phyloP scores from a whole-genome alignment of 2,113 vertebrate genomes.

The Sorex fumeus region DNA sequence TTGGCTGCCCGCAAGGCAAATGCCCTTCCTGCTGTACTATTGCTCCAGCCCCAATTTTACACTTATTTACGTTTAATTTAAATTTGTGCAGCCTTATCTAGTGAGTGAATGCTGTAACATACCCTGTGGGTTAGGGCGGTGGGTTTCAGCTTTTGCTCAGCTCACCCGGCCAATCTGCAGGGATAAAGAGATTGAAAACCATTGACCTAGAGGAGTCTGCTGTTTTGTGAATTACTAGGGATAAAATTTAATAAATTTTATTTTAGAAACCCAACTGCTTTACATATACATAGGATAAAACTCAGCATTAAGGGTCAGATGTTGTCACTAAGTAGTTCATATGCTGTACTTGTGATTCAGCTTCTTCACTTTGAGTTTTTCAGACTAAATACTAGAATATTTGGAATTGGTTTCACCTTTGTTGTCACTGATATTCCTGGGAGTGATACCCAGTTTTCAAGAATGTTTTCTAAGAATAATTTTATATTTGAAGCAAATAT shows the following conservation, averaged over 20 bases:
- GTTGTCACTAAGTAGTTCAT: neutral
- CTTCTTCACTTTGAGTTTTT: neutral
- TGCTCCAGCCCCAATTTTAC: neutral
- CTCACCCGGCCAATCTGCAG: neutral
- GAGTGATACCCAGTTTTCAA: neutral
- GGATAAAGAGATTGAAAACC: neutral
- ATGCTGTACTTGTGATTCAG: neutral
- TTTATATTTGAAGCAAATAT: neutral
- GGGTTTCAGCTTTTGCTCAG: too few relatives aligned
- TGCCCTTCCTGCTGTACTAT: too few relatives aligned
- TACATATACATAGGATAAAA: conserved; percentile 6
- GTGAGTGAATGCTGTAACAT: neutral
- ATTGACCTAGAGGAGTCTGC: neutral
- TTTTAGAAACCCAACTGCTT: conserved; percentile 45
- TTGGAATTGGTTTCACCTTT: neutral
- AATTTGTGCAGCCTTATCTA: neutral
- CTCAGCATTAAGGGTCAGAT: neutral
- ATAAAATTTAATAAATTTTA: conserved; percentile 30
- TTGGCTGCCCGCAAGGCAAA: too few relatives aligned
- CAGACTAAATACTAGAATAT: neutral
- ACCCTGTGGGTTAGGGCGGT: too few relatives aligned
- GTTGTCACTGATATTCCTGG: neutral
- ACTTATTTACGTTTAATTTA: neutral
- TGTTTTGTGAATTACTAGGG: conserved; percentile 33
- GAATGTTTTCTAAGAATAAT: neutral